These are phyloP conservation scores for Calameuta idolon DNA, from an alignment of 2,888 invertebrate genomes.

Conservation along the genomic window DNA sequence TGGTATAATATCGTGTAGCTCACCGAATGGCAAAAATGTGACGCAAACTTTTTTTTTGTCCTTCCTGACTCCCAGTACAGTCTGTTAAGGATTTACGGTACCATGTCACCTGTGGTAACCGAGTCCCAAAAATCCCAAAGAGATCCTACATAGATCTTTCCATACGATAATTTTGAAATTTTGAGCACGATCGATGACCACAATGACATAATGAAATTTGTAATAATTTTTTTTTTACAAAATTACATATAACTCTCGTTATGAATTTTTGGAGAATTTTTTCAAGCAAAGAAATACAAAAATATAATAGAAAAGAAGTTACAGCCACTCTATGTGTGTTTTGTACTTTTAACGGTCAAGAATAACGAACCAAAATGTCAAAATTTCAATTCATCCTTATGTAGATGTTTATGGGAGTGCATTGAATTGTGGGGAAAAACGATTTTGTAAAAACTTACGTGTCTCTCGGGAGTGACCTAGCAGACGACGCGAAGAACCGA, in stretches of 20 bases:
- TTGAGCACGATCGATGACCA: neutral
- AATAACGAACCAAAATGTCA: neutral
- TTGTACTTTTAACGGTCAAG: neutral
- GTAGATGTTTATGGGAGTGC: neutral
- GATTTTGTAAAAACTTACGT: neutral
- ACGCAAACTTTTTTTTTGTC: constrained; percentile 5
- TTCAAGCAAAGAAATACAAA: neutral
- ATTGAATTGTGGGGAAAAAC: neutral
- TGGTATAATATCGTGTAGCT: constrained; percentile 40
- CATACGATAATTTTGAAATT: neutral
- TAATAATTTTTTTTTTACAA: neutral
- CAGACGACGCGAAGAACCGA: neutral
- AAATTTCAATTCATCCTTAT: neutral
- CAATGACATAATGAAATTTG: neutral
- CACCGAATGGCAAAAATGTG: constrained; percentile 4
- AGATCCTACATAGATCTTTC: neutral
- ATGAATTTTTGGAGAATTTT: neutral
- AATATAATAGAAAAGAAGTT: neutral
- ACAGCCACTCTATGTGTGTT: neutral
- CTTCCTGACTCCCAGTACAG: neutral
- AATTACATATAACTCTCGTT: neutral
- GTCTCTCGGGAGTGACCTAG: constrained; percentile 25
- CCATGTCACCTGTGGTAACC: neutral
- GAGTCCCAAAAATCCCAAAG: neutral
- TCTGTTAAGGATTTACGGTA: neutral